phyloP scores from a whole-genome alignment of 2,113 vertebrate species.

The Platysternon megacephalum region DNA sequence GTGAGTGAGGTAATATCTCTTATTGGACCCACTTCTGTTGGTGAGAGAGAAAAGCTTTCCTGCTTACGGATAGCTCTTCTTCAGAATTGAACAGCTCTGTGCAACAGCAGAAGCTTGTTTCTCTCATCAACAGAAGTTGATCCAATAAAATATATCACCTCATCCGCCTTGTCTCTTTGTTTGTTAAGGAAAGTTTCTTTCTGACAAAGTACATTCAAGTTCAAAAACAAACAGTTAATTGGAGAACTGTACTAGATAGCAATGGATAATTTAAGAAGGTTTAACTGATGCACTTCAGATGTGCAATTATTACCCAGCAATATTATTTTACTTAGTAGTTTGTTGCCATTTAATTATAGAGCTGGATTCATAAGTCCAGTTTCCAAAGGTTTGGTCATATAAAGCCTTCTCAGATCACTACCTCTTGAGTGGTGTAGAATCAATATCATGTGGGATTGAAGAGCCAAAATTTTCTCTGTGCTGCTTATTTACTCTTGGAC shows the following conservation, averaged over 20 bases:
- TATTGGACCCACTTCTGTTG: not conserved
- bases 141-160: not conserved
- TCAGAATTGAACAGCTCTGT: not conserved
- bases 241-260: not conserved
- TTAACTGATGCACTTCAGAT: not conserved
- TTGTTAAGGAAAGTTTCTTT: not conserved
- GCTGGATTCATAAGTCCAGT: accelerated
- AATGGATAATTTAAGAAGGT: constrained; percentile 16
- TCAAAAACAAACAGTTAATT: not conserved
- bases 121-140: not conserved
- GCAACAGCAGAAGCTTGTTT: no score
- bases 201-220: not conserved
- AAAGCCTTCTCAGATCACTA: not conserved
- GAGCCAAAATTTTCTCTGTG: not conserved
- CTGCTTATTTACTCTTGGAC: not conserved
- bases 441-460: not conserved
- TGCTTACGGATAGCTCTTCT: not conserved
- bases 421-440: not conserved
- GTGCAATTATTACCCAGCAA: not conserved
- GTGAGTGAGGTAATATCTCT: not conserved
- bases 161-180: not conserved
- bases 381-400: not conserved
- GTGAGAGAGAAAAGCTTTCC: not conserved
- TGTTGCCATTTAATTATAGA: not conserved
- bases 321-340: not conserved